These are phyloP conservation scores for Heliangelus exortis DNA, from an alignment of 2,797 vertebrate genomes.

Conservation along the genomic window DNA sequence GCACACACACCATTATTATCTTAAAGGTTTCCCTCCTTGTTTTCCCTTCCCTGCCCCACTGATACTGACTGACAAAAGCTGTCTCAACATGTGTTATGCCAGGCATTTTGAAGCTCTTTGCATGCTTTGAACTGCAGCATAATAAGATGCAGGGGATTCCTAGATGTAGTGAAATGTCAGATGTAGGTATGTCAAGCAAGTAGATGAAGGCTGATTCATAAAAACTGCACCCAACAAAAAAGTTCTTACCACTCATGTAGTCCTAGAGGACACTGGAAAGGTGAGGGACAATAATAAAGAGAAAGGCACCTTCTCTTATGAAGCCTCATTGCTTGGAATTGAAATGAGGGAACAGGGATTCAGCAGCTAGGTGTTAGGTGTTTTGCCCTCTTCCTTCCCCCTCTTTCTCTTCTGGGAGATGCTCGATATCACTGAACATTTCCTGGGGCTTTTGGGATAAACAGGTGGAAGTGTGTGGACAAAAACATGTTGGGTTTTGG, in stretches of 20 bases:
- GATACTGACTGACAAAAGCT: background rate
- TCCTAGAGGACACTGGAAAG: conserved; percentile 13
- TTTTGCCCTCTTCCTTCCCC: background rate
- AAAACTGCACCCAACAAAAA: background rate
- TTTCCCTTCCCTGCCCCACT: background rate
- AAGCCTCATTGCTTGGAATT: background rate
- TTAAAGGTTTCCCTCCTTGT: background rate
- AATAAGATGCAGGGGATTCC: background rate
- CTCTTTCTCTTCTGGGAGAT: background rate
- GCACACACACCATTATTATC: background rate
- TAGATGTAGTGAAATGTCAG: background rate
- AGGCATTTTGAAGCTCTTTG: background rate
- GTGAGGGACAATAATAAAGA: background rate
- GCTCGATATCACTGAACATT: background rate
- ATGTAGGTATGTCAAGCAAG: background rate
- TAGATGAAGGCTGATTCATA: background rate
- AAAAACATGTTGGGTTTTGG: background rate
- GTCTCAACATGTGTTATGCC: background rate
- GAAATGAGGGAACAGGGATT: background rate
- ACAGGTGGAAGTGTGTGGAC: background rate
- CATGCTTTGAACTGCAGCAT: background rate
- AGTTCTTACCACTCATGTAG: background rate
- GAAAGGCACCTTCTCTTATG: background rate
- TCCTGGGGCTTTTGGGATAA: background rate
- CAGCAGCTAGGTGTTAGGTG: background rate